A percentile compares a stretch with the other conserved stretches of the same genome.
Evolutionary conservation across 2,888 invertebrate species (phyloP).

Genomic region (Chorisops tibialis): DNA sequence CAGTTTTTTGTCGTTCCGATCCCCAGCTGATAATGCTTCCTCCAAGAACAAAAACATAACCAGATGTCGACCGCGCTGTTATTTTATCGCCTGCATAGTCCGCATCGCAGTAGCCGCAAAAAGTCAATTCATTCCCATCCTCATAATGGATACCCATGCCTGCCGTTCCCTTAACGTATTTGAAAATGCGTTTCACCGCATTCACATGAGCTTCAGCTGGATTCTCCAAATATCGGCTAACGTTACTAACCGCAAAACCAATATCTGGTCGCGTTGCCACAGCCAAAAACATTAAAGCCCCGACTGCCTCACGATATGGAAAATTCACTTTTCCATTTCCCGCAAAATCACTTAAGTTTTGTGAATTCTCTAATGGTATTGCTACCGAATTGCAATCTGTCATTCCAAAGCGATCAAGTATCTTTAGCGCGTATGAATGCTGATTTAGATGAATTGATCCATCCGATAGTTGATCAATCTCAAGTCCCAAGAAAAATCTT

Average conservation of each 20-base stretch:
- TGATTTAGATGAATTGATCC: conserved; percentile 1
- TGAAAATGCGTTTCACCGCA: conserved; percentile 33
- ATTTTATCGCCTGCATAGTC: conserved; percentile 34
- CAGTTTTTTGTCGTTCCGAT: conserved; percentile 39
- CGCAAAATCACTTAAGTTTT: not conserved
- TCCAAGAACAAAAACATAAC: conserved; percentile 34
- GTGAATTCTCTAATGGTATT: conserved; percentile 1
- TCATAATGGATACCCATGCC: conserved; percentile 27
- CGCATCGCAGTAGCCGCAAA: conserved; percentile 33
- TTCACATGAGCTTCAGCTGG: conserved; percentile 25
- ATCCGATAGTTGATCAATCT: too few species aligned
- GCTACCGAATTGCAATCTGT: conserved; percentile 1
- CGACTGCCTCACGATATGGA: conserved; percentile 19
- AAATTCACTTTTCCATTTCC: not conserved
- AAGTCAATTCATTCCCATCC: not conserved
- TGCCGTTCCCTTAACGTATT: conserved; percentile 28
- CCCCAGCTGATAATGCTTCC: conserved; percentile 39
- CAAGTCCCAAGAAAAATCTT: too few species aligned
- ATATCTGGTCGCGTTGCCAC: conserved; percentile 20
- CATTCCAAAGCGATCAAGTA: conserved; percentile 13
- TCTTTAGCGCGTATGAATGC: conserved; percentile 1
- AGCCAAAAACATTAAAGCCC: conserved; percentile 17
- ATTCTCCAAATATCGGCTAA: conserved; percentile 23
- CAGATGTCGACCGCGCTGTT: conserved; percentile 35
- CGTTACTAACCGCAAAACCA: conserved; percentile 5